Base-by-base conservation (phyloP, 2,113 vertebrate genomes). In the Parus major region DNA sequence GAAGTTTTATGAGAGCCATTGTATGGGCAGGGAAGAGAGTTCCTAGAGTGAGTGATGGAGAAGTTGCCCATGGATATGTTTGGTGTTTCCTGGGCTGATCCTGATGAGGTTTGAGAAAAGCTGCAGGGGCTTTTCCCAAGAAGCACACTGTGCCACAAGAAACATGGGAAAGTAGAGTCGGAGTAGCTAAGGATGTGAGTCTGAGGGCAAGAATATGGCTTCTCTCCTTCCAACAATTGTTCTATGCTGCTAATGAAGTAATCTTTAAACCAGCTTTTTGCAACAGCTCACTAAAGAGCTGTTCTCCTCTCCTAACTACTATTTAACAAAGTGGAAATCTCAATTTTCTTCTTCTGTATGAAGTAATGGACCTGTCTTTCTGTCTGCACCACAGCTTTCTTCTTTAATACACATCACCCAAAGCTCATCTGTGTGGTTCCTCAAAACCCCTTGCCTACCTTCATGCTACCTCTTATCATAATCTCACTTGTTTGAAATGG, bases 1-100 rank as follows among this genome's bases (percentile, higher is more conserved):
- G 0, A 44, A 57, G 27, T 49, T 59, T 75, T 36, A 17, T 75
- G 33, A 59, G 15, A 72, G 21, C 27, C 0, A 0, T 6, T 36
- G 13, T 15, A 24, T 7, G 14, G 49, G 56, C 39, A 63, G 27
- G 21, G 27, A 82, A 57, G 23, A 57, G 42, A 68, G 56, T 27
- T 82, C 11, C 49, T 72, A 7, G 1, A 75, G 16, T 5, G 42
- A 59, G 22, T 31, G 25, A 42, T 63, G 23, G 29, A 86, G 42
- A 36, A 64, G 16, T 20, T 79, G 55, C 12, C 29, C 5, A 2
- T 14, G 27, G 53, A 9, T 68, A 42, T 29, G 33, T 56, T 68
- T 9, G 9, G 35, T 88, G 59, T 5, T 73, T 27, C 22, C n/a
- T 23, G 19, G 36, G 33, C 29, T 90, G 70, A 59, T 71, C 21